A percentile compares a stretch with the other conserved stretches of the same genome.
phyloP scores from a whole-genome alignment of 2,113 vertebrate species.

The Megaceryle torquata region DNA sequence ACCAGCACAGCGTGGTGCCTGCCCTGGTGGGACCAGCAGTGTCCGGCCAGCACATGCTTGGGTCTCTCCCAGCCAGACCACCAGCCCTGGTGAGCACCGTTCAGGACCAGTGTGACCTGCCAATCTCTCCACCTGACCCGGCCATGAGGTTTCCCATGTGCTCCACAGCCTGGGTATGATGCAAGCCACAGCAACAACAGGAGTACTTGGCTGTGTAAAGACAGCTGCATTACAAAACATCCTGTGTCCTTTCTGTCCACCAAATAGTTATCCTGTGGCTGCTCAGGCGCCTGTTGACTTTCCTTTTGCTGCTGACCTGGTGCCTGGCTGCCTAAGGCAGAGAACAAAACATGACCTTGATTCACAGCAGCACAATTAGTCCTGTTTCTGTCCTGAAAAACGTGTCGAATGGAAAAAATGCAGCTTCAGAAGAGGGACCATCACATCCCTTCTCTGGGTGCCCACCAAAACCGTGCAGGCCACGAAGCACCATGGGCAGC shows the following conservation, averaged over 20 bases:
- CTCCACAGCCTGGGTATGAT: neutral
- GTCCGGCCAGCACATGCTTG: rapidly evolving
- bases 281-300: neutral
- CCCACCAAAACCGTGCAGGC: neutral
- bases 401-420: rapidly evolving
- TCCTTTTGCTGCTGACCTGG: neutral
- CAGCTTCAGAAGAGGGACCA: neutral
- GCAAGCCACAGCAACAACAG: neutral
- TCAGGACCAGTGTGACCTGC: neutral
- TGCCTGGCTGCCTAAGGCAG: neutral
- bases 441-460: neutral
- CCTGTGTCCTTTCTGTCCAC: neutral
- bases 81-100: rapidly evolving
- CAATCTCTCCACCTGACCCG: neutral
- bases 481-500: rapidly evolving
- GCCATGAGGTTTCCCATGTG: neutral
- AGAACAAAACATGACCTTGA: neutral
- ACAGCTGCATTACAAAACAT: neutral
- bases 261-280: neutral
- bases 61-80: neutral
- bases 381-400: neutral
- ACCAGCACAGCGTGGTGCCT: neutral
- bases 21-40: neutral
- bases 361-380: neutral
- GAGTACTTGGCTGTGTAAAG: neutral